Evolutionary conservation across 2,113 vertebrate genomes (phyloP).

Genomic region (Sapajus apella): DNA sequence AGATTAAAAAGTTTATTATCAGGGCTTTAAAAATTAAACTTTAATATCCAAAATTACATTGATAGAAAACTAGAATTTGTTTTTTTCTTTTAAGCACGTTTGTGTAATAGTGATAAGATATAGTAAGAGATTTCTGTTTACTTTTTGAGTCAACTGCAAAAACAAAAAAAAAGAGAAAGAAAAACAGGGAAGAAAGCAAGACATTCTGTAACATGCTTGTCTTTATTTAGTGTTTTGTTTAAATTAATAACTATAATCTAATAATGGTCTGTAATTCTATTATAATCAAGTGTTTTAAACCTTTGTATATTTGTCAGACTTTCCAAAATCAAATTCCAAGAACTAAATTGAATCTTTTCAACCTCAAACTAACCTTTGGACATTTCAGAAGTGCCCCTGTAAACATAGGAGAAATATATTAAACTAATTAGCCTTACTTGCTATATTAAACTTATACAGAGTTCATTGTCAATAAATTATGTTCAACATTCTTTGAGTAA

Average conservation of each 20-base stretch:
- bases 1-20: neutral
- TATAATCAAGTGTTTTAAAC: neutral
- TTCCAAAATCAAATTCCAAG: neutral
- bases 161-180: neutral
- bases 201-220: neutral
- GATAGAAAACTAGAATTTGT: neutral
- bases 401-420: neutral
- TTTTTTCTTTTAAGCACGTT: neutral
- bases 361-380: neutral
- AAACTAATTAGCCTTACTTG: neutral
- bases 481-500: neutral
- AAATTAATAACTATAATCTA: neutral
- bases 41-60: neutral
- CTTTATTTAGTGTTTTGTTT: neutral
- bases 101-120: neutral
- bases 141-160: neutral
- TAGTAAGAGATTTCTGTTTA: neutral
- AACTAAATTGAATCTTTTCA: neutral
- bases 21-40: neutral
- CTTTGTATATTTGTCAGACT: neutral
- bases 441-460: neutral
- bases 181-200: neutral
- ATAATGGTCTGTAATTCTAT: neutral
- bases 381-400: neutral
- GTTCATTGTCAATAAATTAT: neutral